phyloP scores from a whole-genome alignment of 2,797 vertebrate species.

The Tangara arthus region DNA sequence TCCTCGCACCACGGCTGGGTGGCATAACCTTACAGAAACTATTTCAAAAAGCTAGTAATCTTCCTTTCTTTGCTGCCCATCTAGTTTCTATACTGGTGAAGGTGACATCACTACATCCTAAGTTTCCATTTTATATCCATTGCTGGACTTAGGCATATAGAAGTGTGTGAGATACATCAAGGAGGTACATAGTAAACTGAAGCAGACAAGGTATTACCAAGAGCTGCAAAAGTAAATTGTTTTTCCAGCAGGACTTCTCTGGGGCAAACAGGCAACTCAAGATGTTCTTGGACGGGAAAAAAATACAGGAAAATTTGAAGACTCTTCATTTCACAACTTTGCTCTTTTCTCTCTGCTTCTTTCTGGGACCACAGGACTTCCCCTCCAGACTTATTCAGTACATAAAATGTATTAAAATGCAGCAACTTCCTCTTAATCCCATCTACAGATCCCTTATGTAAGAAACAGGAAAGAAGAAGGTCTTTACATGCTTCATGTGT shows the following conservation, averaged over 20 bases:
- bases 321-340: background rate
- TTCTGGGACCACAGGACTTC: background rate
- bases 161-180: background rate
- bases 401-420: background rate
- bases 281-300: background rate
- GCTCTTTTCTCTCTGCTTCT: background rate
- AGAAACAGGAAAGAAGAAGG: background rate
- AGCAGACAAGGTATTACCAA: background rate
- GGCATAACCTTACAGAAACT: background rate
- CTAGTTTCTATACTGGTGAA: background rate
- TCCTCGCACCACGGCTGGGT: background rate
- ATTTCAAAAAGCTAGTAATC: background rate
- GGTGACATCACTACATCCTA: background rate
- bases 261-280: background rate
- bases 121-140: background rate
- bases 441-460: background rate
- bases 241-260: background rate
- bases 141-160: background rate
- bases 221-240: background rate
- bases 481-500: background rate
- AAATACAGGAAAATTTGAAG: background rate
- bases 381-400: background rate
- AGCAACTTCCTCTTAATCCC: background rate
- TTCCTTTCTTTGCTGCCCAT: background rate
- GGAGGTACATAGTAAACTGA: background rate